Percentiles rank a stretch among this genome's conserved stretches.
Conservation (phyloP, 1,140 invertebrate species). For the Neodiprion virginianus region DNA sequence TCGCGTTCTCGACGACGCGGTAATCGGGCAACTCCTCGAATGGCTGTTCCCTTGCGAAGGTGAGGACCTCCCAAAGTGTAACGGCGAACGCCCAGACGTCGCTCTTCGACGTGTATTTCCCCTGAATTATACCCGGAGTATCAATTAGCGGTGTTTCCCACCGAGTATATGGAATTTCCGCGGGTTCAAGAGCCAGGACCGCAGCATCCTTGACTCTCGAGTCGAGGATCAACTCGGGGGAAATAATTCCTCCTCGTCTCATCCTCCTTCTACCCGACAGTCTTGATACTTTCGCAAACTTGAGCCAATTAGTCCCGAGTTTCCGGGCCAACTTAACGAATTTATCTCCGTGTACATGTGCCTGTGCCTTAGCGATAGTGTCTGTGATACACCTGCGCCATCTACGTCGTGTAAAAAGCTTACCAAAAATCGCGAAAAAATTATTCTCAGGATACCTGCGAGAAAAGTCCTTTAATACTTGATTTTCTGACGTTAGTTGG, state of each 20-base stretch:
- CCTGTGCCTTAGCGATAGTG: conserved; percentile 3
- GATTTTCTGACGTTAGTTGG: no score
- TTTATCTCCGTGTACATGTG: not conserved
- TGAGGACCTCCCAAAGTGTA: conserved; percentile 88
- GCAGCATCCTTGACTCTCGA: not conserved
- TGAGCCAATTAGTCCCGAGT: not conserved
- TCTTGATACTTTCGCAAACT: not conserved
- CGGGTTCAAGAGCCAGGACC: not conserved
- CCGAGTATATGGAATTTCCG: not conserved
- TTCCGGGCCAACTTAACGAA: not conserved
- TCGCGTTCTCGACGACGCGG: conserved; percentile 80
- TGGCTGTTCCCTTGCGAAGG: conserved; percentile 84
- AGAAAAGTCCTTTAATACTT: no score
- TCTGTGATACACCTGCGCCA: no score
- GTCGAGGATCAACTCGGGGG: not conserved
- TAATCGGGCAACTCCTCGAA: conserved; percentile 80
- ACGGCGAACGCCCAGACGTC: conserved; percentile 93
- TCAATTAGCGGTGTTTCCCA: not conserved
- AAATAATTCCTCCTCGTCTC: not conserved
- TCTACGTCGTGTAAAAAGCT: no score
- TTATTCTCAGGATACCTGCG: no score
- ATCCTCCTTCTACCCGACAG: no score
- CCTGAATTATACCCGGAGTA: conserved; percentile 59
- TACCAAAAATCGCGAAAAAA: no score
- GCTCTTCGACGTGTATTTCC: conserved; percentile 84